A percentile compares a stretch with the other conserved stretches of the same genome.
Conservation (phyloP, 2,797 vertebrate species). For the Enteromius thamalakanensis region DNA sequence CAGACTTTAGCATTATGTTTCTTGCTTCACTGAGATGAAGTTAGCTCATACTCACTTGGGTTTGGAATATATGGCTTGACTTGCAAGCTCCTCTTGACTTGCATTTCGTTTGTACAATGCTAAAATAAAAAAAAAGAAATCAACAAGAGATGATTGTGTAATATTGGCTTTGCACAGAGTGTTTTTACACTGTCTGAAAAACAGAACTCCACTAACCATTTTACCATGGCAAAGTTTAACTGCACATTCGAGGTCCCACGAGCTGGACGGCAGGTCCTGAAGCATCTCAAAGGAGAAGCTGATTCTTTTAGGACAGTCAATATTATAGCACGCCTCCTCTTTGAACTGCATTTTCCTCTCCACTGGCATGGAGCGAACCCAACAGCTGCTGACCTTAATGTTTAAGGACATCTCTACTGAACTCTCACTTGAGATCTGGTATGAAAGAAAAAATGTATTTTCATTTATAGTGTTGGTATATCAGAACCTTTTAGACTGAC, state of each 20-base stretch:
- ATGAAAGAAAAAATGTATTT: neutral
- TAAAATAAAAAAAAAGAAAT: slow-evolving; percentile 50
- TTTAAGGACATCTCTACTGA: slow-evolving; percentile 55
- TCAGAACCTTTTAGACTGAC: neutral
- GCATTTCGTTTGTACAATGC: slow-evolving; percentile 68
- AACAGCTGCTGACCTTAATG: slow-evolving; percentile 72
- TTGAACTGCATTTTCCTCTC: slow-evolving; percentile 68
- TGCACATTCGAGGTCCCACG: slow-evolving; percentile 76
- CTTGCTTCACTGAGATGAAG: slow-evolving; percentile 41
- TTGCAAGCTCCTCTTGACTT: slow-evolving; percentile 72
- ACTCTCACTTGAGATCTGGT: slow-evolving; percentile 69
- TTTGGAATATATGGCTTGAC: slow-evolving; percentile 65
- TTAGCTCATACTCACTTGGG: slow-evolving; percentile 73
- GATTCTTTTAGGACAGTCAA: slow-evolving; percentile 70
- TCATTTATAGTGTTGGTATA: neutral
- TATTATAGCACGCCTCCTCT: slow-evolving; percentile 65
- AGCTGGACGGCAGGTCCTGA: slow-evolving; percentile 70
- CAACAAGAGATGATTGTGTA: neutral
- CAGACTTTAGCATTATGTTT: neutral
- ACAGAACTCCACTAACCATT: slow-evolving; percentile 8
- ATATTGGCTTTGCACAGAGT: neutral
- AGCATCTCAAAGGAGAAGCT: slow-evolving; percentile 76
- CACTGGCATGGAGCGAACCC: slow-evolving; percentile 59
- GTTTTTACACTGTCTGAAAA: neutral
- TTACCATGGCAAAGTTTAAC: slow-evolving; percentile 69